A percentile compares a stretch with the other conserved stretches of the same genome.
Conservation (phyloP, 1,140 invertebrate genomes). For the Pseudomyrmex gracilis region DNA sequence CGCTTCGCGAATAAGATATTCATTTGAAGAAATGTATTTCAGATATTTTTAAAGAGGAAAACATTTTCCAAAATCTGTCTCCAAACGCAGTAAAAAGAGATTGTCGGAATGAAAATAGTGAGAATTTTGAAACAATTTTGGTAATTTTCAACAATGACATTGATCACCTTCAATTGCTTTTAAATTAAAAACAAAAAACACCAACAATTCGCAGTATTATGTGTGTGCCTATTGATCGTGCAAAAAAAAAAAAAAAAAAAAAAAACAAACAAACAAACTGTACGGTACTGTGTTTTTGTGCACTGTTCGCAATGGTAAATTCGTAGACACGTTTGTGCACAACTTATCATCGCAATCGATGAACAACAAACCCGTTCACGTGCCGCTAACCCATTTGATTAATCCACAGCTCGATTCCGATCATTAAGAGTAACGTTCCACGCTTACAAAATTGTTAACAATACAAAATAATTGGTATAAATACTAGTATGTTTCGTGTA, state of each 20-base stretch:
- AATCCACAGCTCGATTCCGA: conserved; percentile 20
- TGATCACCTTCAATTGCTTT: neutral
- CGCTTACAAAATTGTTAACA: neutral
- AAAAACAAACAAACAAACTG: neutral
- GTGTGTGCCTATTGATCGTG: neutral
- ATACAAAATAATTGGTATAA: neutral
- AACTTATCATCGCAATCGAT: conserved; percentile 27
- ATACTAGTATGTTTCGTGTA: neutral
- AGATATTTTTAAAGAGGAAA: neutral
- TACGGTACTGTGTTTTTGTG: neutral
- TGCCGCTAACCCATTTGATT: neutral
- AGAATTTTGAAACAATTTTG: neutral
- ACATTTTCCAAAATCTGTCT: neutral
- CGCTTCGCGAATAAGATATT: neutral
- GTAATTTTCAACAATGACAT: conserved; percentile 8
- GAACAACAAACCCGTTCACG: neutral
- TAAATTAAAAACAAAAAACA: conserved; percentile 16
- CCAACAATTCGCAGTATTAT: neutral
- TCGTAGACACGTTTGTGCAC: neutral
- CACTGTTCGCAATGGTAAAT: neutral
- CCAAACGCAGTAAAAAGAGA: neutral
- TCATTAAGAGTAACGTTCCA: neutral
- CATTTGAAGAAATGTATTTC: neutral
- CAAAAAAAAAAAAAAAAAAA: too few species aligned
- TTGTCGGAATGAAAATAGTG: neutral